phyloP scores from a whole-genome alignment of 2,797 vertebrate species.

The Poeciliopsis presidionis region DNA sequence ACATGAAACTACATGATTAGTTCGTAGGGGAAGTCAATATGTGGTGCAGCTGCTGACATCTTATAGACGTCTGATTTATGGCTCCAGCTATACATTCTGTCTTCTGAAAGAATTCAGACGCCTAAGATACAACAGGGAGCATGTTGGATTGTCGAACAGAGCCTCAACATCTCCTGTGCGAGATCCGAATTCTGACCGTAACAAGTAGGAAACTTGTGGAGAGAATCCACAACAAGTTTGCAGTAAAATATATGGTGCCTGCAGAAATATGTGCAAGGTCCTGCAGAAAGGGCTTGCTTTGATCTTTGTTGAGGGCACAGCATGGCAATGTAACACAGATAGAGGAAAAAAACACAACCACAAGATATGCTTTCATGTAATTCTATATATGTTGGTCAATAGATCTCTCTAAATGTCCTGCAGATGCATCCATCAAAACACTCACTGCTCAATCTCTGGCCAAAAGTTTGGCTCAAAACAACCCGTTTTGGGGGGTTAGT shows the following conservation, averaged over 20 bases:
- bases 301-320: background rate
- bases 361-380: background rate
- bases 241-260: background rate
- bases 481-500: background rate
- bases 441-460: background rate
- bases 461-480: background rate
- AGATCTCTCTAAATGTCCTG: background rate
- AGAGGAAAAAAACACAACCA: background rate
- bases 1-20: slow-evolving; percentile 3
- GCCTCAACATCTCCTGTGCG: background rate
- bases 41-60: slow-evolving; percentile 6
- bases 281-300: background rate
- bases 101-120: slow-evolving; percentile 4
- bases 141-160: background rate
- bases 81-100: background rate
- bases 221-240: background rate
- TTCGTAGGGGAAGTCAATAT: slow-evolving; percentile 2
- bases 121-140: background rate
- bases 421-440: background rate
- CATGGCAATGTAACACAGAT: background rate
- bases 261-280: background rate
- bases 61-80: background rate
- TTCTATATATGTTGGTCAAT: background rate
- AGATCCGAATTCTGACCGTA: background rate
- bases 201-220: background rate